A percentile compares a stretch with the other conserved stretches of the same genome.
These are phyloP conservation scores for Oophaga pumilio DNA, from an alignment of 2,113 vertebrate species.

Conservation along the genomic window DNA sequence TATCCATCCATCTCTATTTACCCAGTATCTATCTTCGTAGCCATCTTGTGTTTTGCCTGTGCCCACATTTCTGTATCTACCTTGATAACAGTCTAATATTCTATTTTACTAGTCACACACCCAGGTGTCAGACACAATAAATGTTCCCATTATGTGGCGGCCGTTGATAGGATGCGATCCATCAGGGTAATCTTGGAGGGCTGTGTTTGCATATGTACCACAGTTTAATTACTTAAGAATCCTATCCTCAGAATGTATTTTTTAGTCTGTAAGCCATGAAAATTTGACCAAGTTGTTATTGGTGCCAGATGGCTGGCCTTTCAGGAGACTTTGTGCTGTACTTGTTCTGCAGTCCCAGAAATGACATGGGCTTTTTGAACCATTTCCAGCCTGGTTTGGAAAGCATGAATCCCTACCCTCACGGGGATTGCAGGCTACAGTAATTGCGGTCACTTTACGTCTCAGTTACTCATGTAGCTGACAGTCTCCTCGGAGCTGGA, in stretches of 20 bases:
- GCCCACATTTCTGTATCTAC: background rate
- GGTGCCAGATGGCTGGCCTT: slow-evolving; percentile 36
- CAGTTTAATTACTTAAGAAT: slow-evolving; percentile 39
- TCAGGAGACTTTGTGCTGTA: slow-evolving; percentile 36
- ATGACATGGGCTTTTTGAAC: slow-evolving; percentile 54
- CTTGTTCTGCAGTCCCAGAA: slow-evolving; percentile 36
- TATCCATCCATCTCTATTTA: background rate
- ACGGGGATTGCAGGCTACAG: slow-evolving; percentile 40
- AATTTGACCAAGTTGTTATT: slow-evolving; percentile 47
- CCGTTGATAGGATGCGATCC: slow-evolving; percentile 22
- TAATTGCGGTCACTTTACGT: slow-evolving; percentile 55
- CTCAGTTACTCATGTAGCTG: slow-evolving; percentile 63
- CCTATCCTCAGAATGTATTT: slow-evolving; percentile 50
- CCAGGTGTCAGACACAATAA: background rate
- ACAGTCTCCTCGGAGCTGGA: slow-evolving; percentile 53
- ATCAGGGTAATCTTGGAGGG: background rate
- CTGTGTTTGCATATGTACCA: slow-evolving; percentile 32
- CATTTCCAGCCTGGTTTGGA: slow-evolving; percentile 44
- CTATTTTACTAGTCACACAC: background rate
- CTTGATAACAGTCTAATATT: background rate
- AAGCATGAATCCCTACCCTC: slow-evolving; percentile 44
- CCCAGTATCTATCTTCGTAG: background rate
- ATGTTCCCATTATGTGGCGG: background rate
- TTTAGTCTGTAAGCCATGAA: slow-evolving; percentile 55
- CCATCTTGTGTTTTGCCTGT: background rate